A percentile compares a stretch with the other conserved stretches of the same genome.
Evolutionary conservation across 2,797 vertebrate species (phyloP).

Genomic region (Adrianichthys oophorus): DNA sequence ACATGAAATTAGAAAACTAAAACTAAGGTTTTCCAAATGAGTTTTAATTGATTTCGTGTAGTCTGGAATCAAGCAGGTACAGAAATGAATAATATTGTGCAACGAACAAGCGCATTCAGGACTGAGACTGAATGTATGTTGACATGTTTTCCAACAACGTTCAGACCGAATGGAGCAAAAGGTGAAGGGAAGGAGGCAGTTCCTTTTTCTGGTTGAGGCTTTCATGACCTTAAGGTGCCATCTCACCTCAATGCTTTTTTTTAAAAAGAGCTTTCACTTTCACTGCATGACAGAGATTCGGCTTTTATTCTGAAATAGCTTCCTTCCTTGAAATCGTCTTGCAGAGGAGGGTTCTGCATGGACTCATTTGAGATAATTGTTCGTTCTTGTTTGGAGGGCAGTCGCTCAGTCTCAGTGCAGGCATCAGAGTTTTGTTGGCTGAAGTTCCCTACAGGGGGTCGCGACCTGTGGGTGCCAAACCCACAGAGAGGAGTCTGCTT

Average conservation of each 20-base stretch:
- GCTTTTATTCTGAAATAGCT: constrained; percentile 26
- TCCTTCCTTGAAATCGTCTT: constrained; percentile 3
- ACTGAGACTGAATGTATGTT: constrained; percentile 26
- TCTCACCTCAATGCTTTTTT: constrained; percentile 26
- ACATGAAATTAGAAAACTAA: constrained; percentile 67
- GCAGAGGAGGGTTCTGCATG: constrained; percentile 2
- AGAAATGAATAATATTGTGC: constrained; percentile 53
- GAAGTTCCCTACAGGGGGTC: constrained; percentile 69
- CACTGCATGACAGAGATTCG: background rate
- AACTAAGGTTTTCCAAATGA: constrained; percentile 68
- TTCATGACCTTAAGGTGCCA: constrained; percentile 57
- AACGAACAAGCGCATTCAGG: constrained; percentile 40
- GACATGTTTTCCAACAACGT: constrained; percentile 67
- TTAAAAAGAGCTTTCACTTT: constrained; percentile 11
- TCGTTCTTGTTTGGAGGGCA: constrained; percentile 46
- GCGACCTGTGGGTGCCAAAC: constrained; percentile 77
- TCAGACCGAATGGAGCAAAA: constrained; percentile 13
- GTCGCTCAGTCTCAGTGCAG: constrained; percentile 40
- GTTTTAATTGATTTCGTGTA: constrained; percentile 71
- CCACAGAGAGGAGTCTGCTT: constrained; percentile 71
- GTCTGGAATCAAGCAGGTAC: constrained; percentile 55
- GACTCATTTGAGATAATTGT: constrained; percentile 25
- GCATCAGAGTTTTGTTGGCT: constrained; percentile 44
- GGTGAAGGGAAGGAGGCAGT: constrained; percentile 11
- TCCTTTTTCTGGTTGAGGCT: constrained; percentile 35